Evolutionary conservation across 92 coral and sea anemone species (phyloP).

Genomic region (Umimayanthus kanabou): DNA sequence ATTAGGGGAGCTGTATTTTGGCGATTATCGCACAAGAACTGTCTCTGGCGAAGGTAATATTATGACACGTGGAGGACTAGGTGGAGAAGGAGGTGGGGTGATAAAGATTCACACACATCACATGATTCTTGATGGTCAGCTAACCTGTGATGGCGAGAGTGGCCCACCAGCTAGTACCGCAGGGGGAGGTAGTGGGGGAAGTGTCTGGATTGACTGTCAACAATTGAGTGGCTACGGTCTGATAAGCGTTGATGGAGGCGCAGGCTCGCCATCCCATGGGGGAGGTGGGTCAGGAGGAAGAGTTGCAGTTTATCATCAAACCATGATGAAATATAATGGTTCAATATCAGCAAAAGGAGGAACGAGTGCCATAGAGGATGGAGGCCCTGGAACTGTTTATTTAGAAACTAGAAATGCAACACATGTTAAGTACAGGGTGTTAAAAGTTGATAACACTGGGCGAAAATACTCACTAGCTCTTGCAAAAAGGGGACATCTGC

Average conservation of each 20-base stretch:
- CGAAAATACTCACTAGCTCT: slow-evolving; percentile 57
- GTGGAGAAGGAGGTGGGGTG: slow-evolving; percentile 75
- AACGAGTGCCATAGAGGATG: slow-evolving; percentile 53
- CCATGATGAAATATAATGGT: slow-evolving; percentile 72
- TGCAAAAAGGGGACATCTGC: slow-evolving; percentile 52
- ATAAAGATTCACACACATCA: slow-evolving; percentile 60
- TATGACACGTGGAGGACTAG: slow-evolving; percentile 59
- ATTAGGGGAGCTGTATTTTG: slow-evolving; percentile 68
- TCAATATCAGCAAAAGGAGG: slow-evolving; percentile 78
- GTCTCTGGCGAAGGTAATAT: slow-evolving; percentile 46
- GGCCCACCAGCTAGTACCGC: slow-evolving; percentile 66
- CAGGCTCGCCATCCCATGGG: slow-evolving; percentile 59
- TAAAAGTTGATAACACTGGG: slow-evolving; percentile 63
- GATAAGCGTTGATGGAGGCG: slow-evolving; percentile 67
- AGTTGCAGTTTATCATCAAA: slow-evolving; percentile 60
- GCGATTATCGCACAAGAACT: slow-evolving; percentile 60
- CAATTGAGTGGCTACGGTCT: slow-evolving; percentile 71
- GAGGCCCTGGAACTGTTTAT: slow-evolving; percentile 75
- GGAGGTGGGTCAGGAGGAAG: slow-evolving; percentile 85
- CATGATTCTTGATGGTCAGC: slow-evolving; percentile 65
- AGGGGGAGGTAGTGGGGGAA: slow-evolving; percentile 79
- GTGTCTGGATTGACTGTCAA: slow-evolving; percentile 68
- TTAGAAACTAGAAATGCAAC: slow-evolving; percentile 64
- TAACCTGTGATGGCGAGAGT: slow-evolving; percentile 69
- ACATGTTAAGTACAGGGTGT: slow-evolving; percentile 48